A percentile compares a stretch with the other conserved stretches of the same genome.
Evolutionary conservation across 37 sponge, comb jelly and placozoan genomes (phyloP).

Genomic region (Tethya wilhelma): DNA sequence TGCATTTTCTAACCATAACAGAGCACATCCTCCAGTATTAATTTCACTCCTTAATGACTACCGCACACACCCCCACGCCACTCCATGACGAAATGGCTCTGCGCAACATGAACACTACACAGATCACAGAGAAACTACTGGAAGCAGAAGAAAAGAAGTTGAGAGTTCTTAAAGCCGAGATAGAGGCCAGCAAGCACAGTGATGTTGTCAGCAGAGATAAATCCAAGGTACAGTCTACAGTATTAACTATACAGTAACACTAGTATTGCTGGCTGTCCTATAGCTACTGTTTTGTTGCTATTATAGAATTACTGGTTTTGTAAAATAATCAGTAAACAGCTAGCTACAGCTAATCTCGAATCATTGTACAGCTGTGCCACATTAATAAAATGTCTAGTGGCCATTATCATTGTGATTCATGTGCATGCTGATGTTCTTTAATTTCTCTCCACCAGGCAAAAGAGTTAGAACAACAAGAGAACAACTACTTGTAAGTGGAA

Average conservation of each 20-base stretch:
- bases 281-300: neutral
- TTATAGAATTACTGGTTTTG: too few species aligned
- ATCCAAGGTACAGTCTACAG: conserved; percentile 4
- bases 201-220: conserved; percentile 27
- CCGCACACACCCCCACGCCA: too few species aligned
- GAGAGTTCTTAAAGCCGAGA: conserved; percentile 51
- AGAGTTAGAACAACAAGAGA: conserved; percentile 76
- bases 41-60: too few species aligned
- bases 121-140: conserved; percentile 89
- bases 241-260: neutral
- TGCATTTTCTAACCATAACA: too few species aligned
- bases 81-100: too few species aligned
- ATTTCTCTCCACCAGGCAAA: conserved; percentile 53
- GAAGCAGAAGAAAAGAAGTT: conserved; percentile 89
- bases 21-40: too few species aligned
- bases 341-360: too few species aligned
- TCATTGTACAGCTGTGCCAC: too few species aligned
- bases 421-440: too few species aligned
- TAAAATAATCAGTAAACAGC: too few species aligned
- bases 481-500: conserved; percentile 66
- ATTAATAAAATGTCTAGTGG: too few species aligned
- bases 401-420: too few species aligned
- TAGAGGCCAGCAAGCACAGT: conserved; percentile 46
- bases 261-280: neutral
- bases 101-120: neutral